phyloP scores from a whole-genome alignment of 2,888 invertebrate genomes.

The Prosapia bicincta region DNA sequence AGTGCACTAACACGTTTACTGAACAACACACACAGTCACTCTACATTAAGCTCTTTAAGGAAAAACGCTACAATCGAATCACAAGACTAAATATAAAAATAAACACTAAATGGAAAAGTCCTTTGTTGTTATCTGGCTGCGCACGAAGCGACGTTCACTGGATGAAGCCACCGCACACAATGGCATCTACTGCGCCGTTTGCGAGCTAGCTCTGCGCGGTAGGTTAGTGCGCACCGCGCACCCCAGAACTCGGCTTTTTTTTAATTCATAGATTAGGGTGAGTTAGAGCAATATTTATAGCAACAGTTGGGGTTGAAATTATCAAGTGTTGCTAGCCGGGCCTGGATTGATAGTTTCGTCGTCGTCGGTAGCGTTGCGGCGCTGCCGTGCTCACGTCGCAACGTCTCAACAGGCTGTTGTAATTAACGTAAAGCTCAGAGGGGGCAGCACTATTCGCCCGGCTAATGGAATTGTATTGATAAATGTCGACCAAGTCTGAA shows the following conservation, averaged over 20 bases:
- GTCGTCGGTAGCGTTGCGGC: no score
- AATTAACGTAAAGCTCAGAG: neutral
- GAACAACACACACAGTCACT: neutral
- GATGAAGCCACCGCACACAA: neutral
- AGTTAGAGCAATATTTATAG: neutral
- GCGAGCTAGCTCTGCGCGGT: neutral
- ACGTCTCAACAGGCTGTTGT: neutral
- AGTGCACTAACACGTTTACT: no score
- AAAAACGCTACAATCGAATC: neutral
- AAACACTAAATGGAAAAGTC: neutral
- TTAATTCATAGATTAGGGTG: slow-evolving; percentile 1
- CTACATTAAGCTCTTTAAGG: neutral
- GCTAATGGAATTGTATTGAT: no score
- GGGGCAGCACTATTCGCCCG: neutral
- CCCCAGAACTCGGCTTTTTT: neutral
- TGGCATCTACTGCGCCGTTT: neutral
- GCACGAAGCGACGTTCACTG: neutral
- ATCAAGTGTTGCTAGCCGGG: neutral
- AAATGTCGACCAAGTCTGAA: no score
- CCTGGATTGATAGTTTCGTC: neutral
- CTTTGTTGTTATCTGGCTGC: neutral
- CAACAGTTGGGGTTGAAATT: neutral
- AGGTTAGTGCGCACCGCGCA: neutral
- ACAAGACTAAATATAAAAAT: neutral
- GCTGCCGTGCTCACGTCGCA: neutral